Percentiles rank a stretch among this genome's conserved stretches.
phyloP scores from a whole-genome alignment of 2,797 vertebrate species.

The Smutsia gigantea region DNA sequence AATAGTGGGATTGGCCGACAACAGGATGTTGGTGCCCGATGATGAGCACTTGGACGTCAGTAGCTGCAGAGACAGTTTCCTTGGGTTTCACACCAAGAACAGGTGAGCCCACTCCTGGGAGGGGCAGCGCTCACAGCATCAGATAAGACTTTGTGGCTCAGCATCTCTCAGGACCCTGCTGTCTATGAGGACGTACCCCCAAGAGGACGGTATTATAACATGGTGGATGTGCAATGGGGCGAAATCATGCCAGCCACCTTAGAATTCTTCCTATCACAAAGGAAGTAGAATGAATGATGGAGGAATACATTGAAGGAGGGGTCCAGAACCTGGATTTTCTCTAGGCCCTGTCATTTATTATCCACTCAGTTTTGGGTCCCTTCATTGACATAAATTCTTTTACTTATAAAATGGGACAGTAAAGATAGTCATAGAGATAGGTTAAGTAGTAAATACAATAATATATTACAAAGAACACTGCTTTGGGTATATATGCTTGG shows the following conservation, averaged over 20 bases:
- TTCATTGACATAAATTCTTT: neutral
- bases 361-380: neutral
- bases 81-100: constrained; percentile 72
- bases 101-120: neutral
- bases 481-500: neutral
- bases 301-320: neutral
- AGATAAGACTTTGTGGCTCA: neutral
- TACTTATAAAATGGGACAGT: neutral
- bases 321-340: neutral
- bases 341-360: neutral
- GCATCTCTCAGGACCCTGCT: neutral
- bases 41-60: constrained; percentile 40
- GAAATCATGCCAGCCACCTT: neutral
- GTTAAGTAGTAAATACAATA: neutral
- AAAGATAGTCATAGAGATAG: neutral
- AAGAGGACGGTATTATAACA: neutral
- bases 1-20: constrained; percentile 26
- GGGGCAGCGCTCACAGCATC: neutral
- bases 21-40: constrained; percentile 73
- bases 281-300: neutral
- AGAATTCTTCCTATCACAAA: neutral
- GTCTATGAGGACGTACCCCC: neutral
- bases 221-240: rapidly evolving
- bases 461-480: neutral
- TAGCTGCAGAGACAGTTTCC: constrained; percentile 54